These are phyloP conservation scores for Calephelis nemesis DNA, from an alignment of 1,140 invertebrate species.

Conservation along the genomic window DNA sequence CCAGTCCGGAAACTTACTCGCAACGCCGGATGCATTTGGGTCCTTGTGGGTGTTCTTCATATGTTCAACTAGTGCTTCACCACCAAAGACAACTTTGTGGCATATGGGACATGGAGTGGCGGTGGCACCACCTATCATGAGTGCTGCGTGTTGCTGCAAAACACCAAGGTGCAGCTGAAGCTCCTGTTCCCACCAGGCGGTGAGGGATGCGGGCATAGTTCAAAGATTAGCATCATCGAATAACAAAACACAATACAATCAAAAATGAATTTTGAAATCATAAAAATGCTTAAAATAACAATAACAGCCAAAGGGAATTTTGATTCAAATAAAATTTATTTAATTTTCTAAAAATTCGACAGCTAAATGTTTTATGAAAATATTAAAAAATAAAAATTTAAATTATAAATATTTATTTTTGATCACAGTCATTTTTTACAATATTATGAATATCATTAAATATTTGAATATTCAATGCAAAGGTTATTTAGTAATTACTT, in stretches of 20 bases:
- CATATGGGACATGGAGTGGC: conserved; percentile 94
- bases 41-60: conserved; percentile 98
- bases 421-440: no score
- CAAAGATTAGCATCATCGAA: conserved; percentile 64
- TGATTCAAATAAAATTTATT: conserved; percentile 28
- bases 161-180: conserved; percentile 91
- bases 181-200: conserved; percentile 81
- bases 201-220: conserved; percentile 69
- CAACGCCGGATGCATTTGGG: conserved; percentile 91
- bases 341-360: conserved; percentile 15
- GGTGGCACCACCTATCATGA: conserved; percentile 93
- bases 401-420: no score
- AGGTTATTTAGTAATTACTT: no score
- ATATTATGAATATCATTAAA: no score
- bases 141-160: conserved; percentile 95
- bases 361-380: not conserved
- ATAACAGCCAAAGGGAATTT: conserved; percentile 49
- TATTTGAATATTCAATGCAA: no score
- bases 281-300: conserved; percentile 36
- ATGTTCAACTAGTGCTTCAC: conserved; percentile 95
- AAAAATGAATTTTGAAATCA: conserved; percentile 66
- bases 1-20: conserved; percentile 87
- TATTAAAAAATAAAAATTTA: no score
- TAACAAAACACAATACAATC: conserved; percentile 48
- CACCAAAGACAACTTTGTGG: conserved; percentile 95